Conservation (phyloP, 2,113 vertebrate species). For the Cinclus cinclus region DNA sequence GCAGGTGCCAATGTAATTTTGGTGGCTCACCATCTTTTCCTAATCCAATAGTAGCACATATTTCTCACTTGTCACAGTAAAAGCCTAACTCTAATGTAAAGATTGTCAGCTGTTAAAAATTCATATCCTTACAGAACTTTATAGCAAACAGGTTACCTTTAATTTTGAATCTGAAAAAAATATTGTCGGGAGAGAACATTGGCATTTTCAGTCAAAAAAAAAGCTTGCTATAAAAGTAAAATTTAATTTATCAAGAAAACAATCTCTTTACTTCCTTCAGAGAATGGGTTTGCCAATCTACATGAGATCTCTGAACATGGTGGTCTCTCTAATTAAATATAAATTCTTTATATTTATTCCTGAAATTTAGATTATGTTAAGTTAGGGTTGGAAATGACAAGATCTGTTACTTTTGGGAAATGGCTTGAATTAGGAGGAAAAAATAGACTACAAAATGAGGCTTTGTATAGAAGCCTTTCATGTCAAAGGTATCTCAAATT, state of each 20-base stretch:
- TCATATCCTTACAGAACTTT: neutral
- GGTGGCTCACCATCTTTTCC: neutral
- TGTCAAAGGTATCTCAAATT: neutral
- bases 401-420: neutral
- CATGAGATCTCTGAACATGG: neutral
- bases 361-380: neutral
- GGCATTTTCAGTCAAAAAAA: neutral
- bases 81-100: neutral
- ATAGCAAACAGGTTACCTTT: neutral
- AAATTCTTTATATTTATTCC: neutral
- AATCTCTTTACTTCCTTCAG: neutral
- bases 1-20: constrained; percentile 25
- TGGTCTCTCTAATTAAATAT: neutral
- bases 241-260: neutral
- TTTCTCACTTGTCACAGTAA: constrained; percentile 14
- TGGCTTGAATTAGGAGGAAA: neutral
- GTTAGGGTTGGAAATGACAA: neutral
- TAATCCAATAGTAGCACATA: neutral
- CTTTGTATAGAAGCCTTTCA: neutral
- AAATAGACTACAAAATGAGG: neutral
- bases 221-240: neutral
- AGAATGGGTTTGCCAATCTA: neutral
- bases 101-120: constrained; percentile 27
- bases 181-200: neutral
- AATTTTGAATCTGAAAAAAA: neutral